Base-by-base conservation (phyloP, 1,140 invertebrate species). In the Neomicropteryx cornuta region DNA sequence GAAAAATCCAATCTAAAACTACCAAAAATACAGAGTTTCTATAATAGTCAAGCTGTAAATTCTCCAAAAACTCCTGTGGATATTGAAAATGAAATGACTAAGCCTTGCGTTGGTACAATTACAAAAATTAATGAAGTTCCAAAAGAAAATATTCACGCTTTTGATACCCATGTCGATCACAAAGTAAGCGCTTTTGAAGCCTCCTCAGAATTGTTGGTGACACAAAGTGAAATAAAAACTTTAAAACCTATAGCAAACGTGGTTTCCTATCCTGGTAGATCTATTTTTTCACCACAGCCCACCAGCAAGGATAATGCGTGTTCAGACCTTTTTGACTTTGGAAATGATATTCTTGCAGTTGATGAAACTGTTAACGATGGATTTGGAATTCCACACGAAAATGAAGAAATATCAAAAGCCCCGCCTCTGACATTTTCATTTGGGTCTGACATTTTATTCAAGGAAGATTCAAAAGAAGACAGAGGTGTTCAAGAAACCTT, bases 271-370 rank as follows among this genome's bases (percentile, higher is more conserved):
- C 53, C 54, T 14, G 76, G 75, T 44, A 66, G 75, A 27, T 77
- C 78, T 3, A 79, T 83, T 56, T 82, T 82, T 56, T 82, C 79
- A 2, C 79, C 81, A 3, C 77, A 78, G 39, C 71, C 76, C 13
- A 62, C 66, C 11, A 51, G 57, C 4, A 82, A 82, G 59, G 77
- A 81, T 43, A 66, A 68, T 31, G 62, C 62, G 46, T 60, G 69
- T 42, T 55, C 64, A 30, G 72, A 77, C 44, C 46, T 77, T 4
- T 76, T 80, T 45, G 79, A 82, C 42, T 79, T 83, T 46, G 73
- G 72, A 43, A 71, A 76, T 42, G 79, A 81, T 40, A 72, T 79
- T 43, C 49, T 78, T 30, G 68, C 68, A 2, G 68, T 70, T 27
- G 74, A 79, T 43, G 76, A 74, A 21, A 66, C 71, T 33, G 65